Evolutionary conservation across 2,797 vertebrate genomes (phyloP), one percentile per base, ranked within the genome.

Genomic region (Pangasius djambal): DNA sequence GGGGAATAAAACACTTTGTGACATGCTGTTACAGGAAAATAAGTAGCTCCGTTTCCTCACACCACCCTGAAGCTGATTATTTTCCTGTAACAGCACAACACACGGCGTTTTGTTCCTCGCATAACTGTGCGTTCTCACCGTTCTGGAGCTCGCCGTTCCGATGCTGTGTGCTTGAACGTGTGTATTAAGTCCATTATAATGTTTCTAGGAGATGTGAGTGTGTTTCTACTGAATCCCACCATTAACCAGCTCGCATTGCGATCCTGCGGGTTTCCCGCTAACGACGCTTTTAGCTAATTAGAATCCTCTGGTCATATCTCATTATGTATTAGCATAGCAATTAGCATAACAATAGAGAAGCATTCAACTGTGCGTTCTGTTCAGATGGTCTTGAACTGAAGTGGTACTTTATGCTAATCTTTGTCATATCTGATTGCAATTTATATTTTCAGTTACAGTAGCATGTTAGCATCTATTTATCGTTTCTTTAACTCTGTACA

Each of bases 1-100:
- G 44, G n/a, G 74, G 74, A 15, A 77, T 77, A 77, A 77, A 77
- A 77, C 74, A 50, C 74, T n/a, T 8, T 48, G 40, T 75, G 40
- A 48, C 28, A 3, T n/a, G 44, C 25, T 15, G 44, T 77, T 50
- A 6, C 6, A n/a, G 48, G 48, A 15, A 50, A n/a, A 18, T 16
- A 28, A 28, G 22, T 0, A 40, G 28, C 40, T 48, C 72, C 0
- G 40, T 12, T 25, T 31, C 48, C 28, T n/a, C 25, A 31, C 48
- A 8, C 75, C 5, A n/a, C 5, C 37, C 70, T 74, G 70, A 74
- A 22, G 20, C 10, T 22, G 18, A 72, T 72, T 72, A 72, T 2
- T 40, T 40, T 74, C 31, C 31, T 22, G 31, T 40, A 9, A 3
- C 37, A 22, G 2, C 37, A 25, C 9, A 37, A 15, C 72, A 48